phyloP scores from a whole-genome alignment of 2,888 invertebrate species.

The Sesamia inferens region DNA sequence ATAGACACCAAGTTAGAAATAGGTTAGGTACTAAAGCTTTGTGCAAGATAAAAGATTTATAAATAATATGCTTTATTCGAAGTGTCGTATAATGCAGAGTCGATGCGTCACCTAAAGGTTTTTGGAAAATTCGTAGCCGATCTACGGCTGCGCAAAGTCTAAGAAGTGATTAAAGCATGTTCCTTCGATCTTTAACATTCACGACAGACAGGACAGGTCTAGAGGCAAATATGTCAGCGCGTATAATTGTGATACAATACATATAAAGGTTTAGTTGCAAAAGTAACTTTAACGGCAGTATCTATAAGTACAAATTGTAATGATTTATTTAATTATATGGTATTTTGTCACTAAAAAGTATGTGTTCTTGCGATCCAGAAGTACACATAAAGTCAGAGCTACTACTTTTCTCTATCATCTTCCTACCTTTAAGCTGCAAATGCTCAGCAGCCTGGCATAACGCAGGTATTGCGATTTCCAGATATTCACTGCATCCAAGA shows the following conservation, averaged over 20 bases:
- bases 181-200: background rate
- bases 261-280: background rate
- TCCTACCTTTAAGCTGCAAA: slow-evolving; percentile 91
- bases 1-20: background rate
- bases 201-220: background rate
- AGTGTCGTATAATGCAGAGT: background rate
- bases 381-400: background rate
- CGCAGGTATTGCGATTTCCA: slow-evolving; percentile 95
- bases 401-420: background rate
- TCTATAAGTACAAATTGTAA: background rate
- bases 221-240: background rate
- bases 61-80: background rate
- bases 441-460: slow-evolving; percentile 94
- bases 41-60: background rate
- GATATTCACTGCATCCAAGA: slow-evolving; percentile 93
- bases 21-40: background rate
- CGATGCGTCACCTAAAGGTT: background rate
- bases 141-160: background rate
- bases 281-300: background rate
- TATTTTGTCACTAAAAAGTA: background rate
- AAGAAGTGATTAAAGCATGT: background rate
- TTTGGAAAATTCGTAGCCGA: too few relatives aligned
- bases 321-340: background rate
- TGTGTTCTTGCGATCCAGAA: background rate
- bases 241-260: background rate